Evolutionary conservation across 30 jellyfish, hydroid and myxozoan genomes (phyloP).

Genomic region (Aurelia coerulea): DNA sequence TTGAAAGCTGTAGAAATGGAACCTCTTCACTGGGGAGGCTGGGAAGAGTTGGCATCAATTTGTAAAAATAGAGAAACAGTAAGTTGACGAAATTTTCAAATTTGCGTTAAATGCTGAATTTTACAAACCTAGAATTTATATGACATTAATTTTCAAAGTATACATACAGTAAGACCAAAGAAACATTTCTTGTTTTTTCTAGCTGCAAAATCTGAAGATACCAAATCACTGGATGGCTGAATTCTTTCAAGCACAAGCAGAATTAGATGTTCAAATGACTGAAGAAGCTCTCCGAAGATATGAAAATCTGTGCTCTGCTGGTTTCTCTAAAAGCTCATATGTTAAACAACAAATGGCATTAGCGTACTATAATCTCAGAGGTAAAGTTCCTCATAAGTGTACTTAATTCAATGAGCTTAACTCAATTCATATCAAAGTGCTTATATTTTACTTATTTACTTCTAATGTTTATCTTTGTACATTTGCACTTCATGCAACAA

Average conservation of each 20-base stretch:
- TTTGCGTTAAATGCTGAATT: no score
- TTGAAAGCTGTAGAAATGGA: slow-evolving; percentile 78
- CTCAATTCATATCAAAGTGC: no score
- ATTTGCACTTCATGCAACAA: no score
- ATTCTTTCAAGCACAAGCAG: slow-evolving; percentile 90
- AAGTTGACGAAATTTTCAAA: neutral
- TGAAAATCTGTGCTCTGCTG: slow-evolving; percentile 75
- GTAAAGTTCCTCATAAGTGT: slow-evolving; percentile 42
- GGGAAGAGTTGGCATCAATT: slow-evolving; percentile 88
- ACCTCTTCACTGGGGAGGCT: slow-evolving; percentile 95
- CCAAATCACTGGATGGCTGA: slow-evolving; percentile 98
- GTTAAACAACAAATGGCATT: slow-evolving; percentile 91
- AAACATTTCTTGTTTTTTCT: neutral
- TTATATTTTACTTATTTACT: no score
- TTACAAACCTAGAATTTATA: no score
- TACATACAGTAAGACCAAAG: no score
- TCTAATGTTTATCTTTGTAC: no score
- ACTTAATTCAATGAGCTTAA: no score
- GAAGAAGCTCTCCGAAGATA: slow-evolving; percentile 92
- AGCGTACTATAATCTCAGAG: slow-evolving; percentile 78
- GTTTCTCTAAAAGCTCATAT: slow-evolving; percentile 80
- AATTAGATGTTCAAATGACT: slow-evolving; percentile 84
- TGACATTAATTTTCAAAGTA: no score
- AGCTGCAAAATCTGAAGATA: slow-evolving; percentile 81
- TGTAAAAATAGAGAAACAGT: slow-evolving; percentile 94